Evolutionary conservation across 2,113 vertebrate species (phyloP).

Genomic region (Upupa epops): DNA sequence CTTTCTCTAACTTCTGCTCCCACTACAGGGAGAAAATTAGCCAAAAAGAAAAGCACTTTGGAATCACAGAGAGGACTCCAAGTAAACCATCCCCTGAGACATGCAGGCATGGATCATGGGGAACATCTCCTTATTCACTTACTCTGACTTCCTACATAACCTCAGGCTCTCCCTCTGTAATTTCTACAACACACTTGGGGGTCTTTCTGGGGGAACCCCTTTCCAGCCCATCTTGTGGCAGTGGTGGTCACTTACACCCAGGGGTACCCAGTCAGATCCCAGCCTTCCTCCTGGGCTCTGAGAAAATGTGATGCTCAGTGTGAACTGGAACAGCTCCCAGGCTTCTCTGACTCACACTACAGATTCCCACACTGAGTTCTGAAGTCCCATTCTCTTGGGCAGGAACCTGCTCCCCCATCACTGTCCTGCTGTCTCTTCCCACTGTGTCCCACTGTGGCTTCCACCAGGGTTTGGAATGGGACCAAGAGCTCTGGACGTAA

Average conservation of each 20-base stretch:
- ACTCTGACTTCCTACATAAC: not conserved
- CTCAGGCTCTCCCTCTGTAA: not conserved
- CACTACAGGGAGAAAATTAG: not conserved
- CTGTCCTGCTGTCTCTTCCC: not conserved
- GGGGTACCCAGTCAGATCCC: not conserved
- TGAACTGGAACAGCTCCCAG: not conserved
- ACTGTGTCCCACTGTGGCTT: rapidly evolving
- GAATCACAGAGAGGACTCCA: not conserved
- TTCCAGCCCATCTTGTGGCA: not conserved
- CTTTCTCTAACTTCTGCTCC: not conserved
- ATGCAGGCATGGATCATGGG: rapidly evolving
- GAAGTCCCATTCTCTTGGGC: not conserved
- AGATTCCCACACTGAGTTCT: not conserved
- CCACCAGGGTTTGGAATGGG: rapidly evolving
- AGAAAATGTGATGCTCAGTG: not conserved
- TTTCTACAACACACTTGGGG: not conserved
- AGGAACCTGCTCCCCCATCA: rapidly evolving
- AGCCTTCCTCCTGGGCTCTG: no score
- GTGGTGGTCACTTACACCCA: not conserved
- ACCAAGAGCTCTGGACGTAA: not conserved
- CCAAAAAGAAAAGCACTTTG: not conserved
- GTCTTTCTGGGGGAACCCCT: not conserved
- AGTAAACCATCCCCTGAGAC: not conserved
- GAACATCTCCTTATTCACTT: rapidly evolving
- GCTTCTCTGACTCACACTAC: not conserved